phyloP scores from a whole-genome alignment of 2,797 vertebrate species.

The Premnoplex brunnescens region DNA sequence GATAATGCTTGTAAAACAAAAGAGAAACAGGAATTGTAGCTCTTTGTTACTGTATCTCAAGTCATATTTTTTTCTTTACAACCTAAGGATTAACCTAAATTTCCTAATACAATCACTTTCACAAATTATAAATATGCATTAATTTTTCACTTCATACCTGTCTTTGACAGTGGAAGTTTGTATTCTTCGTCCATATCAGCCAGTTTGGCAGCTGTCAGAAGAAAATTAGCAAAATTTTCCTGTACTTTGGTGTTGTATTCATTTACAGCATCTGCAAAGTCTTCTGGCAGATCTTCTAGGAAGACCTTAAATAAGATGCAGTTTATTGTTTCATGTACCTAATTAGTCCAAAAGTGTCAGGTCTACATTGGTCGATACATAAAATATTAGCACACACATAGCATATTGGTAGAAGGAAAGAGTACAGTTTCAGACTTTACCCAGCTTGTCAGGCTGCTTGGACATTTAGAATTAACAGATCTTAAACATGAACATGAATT shows the following conservation, averaged over 20 bases:
- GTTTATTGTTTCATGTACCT: neutral
- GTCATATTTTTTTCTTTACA: neutral
- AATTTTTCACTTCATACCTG: constrained; percentile 44
- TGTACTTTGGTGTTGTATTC: constrained; percentile 65
- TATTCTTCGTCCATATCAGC: constrained; percentile 73
- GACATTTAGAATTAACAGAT: neutral
- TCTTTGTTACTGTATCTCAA: neutral
- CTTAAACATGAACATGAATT: neutral
- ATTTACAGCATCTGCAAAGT: constrained; percentile 64
- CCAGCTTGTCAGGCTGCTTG: neutral
- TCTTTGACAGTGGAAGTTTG: constrained; percentile 72
- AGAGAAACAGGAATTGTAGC: neutral
- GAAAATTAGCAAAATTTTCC: constrained; percentile 69
- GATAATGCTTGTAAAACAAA: neutral
- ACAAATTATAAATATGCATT: neutral
- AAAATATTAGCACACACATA: neutral
- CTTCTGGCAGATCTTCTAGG: constrained; percentile 72
- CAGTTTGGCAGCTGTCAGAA: constrained; percentile 63
- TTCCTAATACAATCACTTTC: neutral
- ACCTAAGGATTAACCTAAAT: neutral
- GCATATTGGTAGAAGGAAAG: neutral
- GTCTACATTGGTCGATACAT: neutral
- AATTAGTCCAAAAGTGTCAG: neutral
- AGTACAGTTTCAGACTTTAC: neutral
- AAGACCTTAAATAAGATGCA: constrained; percentile 57